Conservation (phyloP, 2,888 invertebrate species). For the Eristalis pertinax region DNA sequence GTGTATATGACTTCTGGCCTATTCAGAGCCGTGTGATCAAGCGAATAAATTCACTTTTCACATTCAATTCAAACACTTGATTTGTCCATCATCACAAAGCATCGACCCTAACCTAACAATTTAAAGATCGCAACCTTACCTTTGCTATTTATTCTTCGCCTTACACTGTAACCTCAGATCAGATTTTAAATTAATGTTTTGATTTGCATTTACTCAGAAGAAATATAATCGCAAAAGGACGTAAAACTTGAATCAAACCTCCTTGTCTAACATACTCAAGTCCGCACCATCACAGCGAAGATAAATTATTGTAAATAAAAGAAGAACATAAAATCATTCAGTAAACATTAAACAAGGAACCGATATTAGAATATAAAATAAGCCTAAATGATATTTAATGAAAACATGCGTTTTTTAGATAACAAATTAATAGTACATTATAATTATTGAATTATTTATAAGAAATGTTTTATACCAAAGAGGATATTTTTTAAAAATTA, state of each 20-base stretch:
- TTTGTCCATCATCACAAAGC: too few species aligned
- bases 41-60: too few species aligned
- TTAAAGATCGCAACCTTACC: too few species aligned
- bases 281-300: background rate
- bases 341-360: conserved; percentile 48
- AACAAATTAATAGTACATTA: conserved; percentile 51
- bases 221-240: too few species aligned
- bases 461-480: conserved; percentile 61
- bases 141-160: too few species aligned
- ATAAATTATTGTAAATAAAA: conserved; percentile 30
- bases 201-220: too few species aligned
- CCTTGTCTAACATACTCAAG: background rate
- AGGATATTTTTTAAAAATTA: conserved; percentile 45
- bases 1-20: too few species aligned
- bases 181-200: too few species aligned
- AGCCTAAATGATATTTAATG: conserved; percentile 40
- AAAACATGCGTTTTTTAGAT: conserved; percentile 38
- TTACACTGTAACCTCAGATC: too few species aligned
- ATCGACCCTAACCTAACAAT: too few species aligned
- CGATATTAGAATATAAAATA: conserved; percentile 44
- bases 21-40: too few species aligned
- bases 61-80: too few species aligned
- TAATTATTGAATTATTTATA: conserved; percentile 57
- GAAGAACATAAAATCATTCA: conserved; percentile 11
- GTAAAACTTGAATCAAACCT: background rate